These are phyloP conservation scores for Drosophila teissieri DNA, from an alignment of 1,140 invertebrate genomes.

Conservation along the genomic window DNA sequence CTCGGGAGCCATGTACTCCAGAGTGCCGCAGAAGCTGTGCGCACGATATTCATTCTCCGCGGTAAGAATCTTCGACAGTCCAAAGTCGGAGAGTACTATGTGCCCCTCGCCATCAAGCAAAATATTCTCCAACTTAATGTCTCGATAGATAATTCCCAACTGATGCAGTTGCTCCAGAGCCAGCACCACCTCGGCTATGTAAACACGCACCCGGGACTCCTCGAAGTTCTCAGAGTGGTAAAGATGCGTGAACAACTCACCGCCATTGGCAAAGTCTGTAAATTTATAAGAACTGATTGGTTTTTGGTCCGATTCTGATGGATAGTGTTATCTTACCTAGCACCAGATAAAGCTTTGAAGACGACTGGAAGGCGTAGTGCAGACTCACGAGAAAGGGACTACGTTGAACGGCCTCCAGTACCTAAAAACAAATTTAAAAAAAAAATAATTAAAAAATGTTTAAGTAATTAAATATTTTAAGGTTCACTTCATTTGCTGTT, in stretches of 20 bases:
- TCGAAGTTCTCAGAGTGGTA: slow-evolving; percentile 94
- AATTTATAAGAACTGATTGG: slow-evolving; percentile 78
- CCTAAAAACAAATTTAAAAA: slow-evolving; percentile 86
- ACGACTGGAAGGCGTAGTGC: slow-evolving; percentile 97
- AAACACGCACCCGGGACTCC: slow-evolving; percentile 93
- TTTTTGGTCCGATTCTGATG: not conserved
- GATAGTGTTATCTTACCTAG: slow-evolving; percentile 88
- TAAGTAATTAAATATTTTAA: too few species aligned
- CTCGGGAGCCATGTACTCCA: slow-evolving; percentile 98
- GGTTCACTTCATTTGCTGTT: not conserved
- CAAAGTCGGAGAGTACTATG: slow-evolving; percentile 96
- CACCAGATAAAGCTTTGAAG: slow-evolving; percentile 95
- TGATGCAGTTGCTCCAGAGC: slow-evolving; percentile 96
- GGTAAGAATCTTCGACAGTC: slow-evolving; percentile 92
- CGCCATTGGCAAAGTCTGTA: slow-evolving; percentile 96
- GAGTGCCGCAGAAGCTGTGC: slow-evolving; percentile 99
- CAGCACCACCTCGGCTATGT: slow-evolving; percentile 96
- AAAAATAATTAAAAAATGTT: not conserved
- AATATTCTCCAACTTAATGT: slow-evolving; percentile 98
- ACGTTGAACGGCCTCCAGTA: slow-evolving; percentile 94
- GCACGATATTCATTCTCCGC: slow-evolving; percentile 87
- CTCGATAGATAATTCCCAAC: slow-evolving; percentile 96
- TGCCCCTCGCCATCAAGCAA: slow-evolving; percentile 94
- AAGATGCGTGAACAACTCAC: slow-evolving; percentile 96
- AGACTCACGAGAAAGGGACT: slow-evolving; percentile 96